These are phyloP conservation scores for Dryococelus australis DNA, from an alignment of 2,888 invertebrate genomes.

Conservation along the genomic window DNA sequence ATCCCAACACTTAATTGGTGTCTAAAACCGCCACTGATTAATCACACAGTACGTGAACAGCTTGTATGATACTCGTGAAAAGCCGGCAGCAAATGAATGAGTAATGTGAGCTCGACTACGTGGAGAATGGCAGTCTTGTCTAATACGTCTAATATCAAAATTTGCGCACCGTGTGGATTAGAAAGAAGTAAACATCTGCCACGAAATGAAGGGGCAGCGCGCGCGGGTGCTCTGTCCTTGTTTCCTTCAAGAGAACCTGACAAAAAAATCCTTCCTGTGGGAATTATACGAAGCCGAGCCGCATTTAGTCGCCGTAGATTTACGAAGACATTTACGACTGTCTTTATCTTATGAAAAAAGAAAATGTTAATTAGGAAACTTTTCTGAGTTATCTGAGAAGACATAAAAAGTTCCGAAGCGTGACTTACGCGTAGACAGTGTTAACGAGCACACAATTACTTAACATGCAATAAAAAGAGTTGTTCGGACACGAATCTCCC, in stretches of 20 bases:
- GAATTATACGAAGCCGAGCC: neutral
- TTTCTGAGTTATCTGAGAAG: neutral
- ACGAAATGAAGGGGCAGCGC: no score
- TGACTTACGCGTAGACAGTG: neutral
- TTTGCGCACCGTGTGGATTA: no score
- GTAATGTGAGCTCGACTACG: no score
- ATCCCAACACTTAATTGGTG: no score
- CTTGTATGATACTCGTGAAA: no score
- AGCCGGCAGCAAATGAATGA: no score
- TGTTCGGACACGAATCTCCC: neutral
- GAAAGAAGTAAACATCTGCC: no score
- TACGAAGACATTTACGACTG: neutral
- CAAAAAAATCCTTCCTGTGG: neutral
- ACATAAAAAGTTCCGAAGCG: neutral
- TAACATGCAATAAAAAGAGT: neutral
- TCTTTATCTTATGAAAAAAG: neutral
- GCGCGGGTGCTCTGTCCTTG: neutral
- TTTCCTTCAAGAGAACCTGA: neutral
- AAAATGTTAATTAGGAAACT: neutral
- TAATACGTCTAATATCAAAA: no score
- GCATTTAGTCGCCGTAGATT: neutral
- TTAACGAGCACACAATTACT: constrained; percentile 2
- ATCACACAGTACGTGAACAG: no score
- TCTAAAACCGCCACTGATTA: no score
- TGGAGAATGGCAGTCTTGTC: no score